A percentile compares a stretch with the other conserved stretches of the same genome.
Conservation (phyloP, 2,113 vertebrate species). For the Chitala chitala region DNA sequence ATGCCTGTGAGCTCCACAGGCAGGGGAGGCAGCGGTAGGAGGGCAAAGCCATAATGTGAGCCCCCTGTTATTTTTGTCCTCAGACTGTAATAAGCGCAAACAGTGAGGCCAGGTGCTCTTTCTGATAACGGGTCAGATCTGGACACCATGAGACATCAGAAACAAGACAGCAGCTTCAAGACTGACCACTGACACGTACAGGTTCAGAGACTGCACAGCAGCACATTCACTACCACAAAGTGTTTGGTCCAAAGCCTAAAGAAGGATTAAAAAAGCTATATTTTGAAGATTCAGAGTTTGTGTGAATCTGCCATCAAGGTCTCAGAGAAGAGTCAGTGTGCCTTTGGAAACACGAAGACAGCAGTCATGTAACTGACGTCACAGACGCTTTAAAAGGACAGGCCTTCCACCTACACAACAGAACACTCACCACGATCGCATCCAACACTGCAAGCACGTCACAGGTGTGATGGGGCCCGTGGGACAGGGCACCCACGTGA, state of each 20-base stretch:
- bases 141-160: not conserved
- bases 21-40: not conserved
- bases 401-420: not conserved
- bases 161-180: no score
- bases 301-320: no score
- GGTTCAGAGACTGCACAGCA: no score
- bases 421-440: no score
- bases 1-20: not conserved
- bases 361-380: not conserved
- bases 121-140: not conserved
- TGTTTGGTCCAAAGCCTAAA: no score
- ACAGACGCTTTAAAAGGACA: not conserved
- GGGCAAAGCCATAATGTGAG: not conserved
- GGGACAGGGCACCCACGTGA: not conserved
- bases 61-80: conserved; percentile 7
- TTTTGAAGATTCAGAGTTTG: no score
- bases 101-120: not conserved
- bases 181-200: no score
- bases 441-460: no score
- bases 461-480: no score
- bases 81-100: not conserved
- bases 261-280: no score
- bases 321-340: not conserved
- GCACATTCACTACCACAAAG: not conserved
- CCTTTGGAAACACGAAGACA: not conserved